These are phyloP conservation scores for Chamaetylas fuelleborni DNA, from an alignment of 2,113 vertebrate species.

Conservation along the genomic window DNA sequence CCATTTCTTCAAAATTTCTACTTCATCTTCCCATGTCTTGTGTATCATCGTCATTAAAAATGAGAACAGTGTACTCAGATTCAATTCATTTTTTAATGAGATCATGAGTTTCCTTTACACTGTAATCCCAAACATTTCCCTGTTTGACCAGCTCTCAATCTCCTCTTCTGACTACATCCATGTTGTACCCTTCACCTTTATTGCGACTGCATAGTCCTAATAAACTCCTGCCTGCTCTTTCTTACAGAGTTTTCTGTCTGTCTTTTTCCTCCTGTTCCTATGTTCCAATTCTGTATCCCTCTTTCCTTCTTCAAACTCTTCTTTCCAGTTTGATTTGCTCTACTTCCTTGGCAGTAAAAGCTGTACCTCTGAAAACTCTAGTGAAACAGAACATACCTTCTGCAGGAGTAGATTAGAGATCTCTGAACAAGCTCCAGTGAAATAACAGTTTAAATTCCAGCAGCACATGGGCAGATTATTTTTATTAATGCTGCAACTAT, in stretches of 20 bases:
- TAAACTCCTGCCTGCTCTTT: not conserved
- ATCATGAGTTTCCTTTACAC: not conserved
- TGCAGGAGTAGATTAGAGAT: not conserved
- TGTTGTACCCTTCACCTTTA: not conserved
- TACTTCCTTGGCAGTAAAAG: not conserved
- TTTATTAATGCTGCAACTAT: not conserved
- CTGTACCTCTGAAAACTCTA: not conserved
- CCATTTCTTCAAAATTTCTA: not conserved
- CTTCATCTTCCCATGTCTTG: not conserved
- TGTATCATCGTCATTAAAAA: not conserved
- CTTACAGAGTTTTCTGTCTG: not conserved
- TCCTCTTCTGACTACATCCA: not conserved
- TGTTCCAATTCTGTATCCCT: not conserved
- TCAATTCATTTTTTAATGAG: not conserved
- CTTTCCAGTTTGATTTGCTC: not conserved
- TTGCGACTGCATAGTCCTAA: not conserved
- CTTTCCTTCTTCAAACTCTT: not conserved
- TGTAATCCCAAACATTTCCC: not conserved
- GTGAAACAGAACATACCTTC: not conserved
- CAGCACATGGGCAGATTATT: not conserved
- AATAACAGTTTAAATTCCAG: not conserved
- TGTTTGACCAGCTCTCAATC: not conserved
- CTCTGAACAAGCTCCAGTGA: not conserved
- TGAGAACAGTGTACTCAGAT: not conserved
- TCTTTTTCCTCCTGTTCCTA: not conserved